Evolutionary conservation across 2,113 vertebrate species (phyloP), one percentile per base, ranked within the genome.

Genomic region (Hypomesus transpacificus): DNA sequence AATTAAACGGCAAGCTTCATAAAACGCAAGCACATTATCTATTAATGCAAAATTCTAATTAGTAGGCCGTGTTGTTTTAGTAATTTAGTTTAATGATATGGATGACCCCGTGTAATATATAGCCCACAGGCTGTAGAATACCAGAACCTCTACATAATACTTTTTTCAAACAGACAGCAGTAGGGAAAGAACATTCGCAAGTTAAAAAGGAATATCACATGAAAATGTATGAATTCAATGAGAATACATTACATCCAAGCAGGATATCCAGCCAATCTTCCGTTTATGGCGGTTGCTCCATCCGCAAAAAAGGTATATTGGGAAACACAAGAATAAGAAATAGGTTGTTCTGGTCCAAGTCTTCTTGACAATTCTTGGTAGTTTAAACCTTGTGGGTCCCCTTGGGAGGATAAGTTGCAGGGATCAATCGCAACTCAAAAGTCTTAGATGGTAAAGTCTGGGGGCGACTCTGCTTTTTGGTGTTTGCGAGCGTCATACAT

Each of bases 61-160:
- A 88, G 77, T 76, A 31, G 51, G 65, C 34, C 78, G 21, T 69
- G 76, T 84, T 86, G 82, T 86, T 84, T 82, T 70, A 78, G 73
- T 83, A 84, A 87, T 83, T 64, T 78, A 85, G 81, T 87, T 87
- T 82, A 87, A 84, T 84, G 75, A 85, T 16, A 69, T 68, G 73
- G 71, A 80, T 69, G 71, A 80, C 68, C 69, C 75, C 34, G 71
- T 22, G 28, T 67, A 58, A 81, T 81, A 56, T 81, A 56, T 2
- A 59, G 69, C 39, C 39, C 9, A 46, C 5, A 2, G 39, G 1
- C 9, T 66, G 18, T 26, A 31, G 24, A 52, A 59, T 46, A 66
- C 62, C 22, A 62, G 46, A 50, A 54, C 60, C 69, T 62, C 74
- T 24, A 31, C 71, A 57, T 65, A 69, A 73, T 75, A 67, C 70